Base-by-base conservation (phyloP, 2,888 invertebrate species). In the Odontocerum albicorne region DNA sequence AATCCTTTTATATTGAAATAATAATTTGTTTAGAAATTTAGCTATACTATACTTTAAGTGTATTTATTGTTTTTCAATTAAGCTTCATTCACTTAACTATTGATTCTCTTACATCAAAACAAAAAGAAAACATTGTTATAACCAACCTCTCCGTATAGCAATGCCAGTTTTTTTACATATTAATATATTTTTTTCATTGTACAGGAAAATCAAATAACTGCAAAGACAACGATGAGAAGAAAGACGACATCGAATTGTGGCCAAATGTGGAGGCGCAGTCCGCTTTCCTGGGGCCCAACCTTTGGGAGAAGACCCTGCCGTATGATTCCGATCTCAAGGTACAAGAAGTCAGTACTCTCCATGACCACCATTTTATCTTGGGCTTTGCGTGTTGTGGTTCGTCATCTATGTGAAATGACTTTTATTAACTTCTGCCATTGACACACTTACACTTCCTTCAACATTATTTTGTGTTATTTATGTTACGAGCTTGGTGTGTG, bases 311-410 rank as follows among this genome's bases (percentile, higher is more conserved):
- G 78, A 90, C 93, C 66, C 81, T 89, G 70, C 87, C 90, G 67
- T 93, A 92, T 73, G 92, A 93, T 79, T 89, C 92, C 73, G 93
- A 95, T 84, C 91, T 96, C 83, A 95, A 95, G 88, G 92, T 92
- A 87, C 82, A 81, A 75, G 80, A 82, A 81, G 81, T 83, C 82
- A 81, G 79, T 80, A 79, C 67, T 69, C 70, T 69, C 67, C 64
- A 71, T 45, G 32, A 47, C 51, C 69, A 72, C 72, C 71, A 73
- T 72, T 74, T 70, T 64, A 72, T 73, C 73, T 72, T 72, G 70
- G 64, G 70, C 70, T 47, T 68, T 70, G 70, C 71, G 68, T 56
- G 56, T 51, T 51, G 32, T 47, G 46, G 44, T 46, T 49, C 33
- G 44, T 35, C n/a, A 33, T 46, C 35, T 16, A 31, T 44, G 31